phyloP scores from a whole-genome alignment of 2,888 invertebrate species.

The Ommatoiulus sabulosus region DNA sequence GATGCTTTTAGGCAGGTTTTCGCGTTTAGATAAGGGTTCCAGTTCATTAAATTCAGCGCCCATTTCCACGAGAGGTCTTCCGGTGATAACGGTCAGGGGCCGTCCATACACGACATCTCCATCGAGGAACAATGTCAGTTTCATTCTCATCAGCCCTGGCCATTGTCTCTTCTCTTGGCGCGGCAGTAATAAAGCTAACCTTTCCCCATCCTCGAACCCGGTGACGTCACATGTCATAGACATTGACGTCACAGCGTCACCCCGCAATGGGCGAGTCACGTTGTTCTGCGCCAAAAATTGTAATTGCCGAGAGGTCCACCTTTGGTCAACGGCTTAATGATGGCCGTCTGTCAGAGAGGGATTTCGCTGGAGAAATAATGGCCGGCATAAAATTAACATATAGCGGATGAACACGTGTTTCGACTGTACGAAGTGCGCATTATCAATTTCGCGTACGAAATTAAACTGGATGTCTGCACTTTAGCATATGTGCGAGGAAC shows the following conservation, averaged over 20 bases:
- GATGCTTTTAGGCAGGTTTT: conserved; percentile 23
- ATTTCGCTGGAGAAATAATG: background rate
- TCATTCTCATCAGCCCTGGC: too few species aligned
- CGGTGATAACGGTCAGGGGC: background rate
- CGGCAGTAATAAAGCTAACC: too few species aligned
- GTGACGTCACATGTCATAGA: background rate
- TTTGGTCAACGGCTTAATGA: conserved; percentile 14
- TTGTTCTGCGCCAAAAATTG: background rate
- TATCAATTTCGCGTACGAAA: background rate
- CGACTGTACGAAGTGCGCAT: background rate
- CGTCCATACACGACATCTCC: background rate
- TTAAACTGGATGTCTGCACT: background rate
- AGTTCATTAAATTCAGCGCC: background rate
- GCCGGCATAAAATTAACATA: background rate
- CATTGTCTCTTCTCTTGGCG: too few species aligned
- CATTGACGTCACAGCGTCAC: background rate
- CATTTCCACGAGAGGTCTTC: background rate
- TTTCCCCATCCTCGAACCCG: background rate
- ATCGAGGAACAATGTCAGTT: background rate
- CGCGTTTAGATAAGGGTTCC: background rate
- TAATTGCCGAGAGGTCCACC: background rate
- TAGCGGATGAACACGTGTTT: background rate
- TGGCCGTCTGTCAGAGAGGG: background rate
- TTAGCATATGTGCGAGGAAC: background rate
- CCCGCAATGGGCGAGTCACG: background rate